phyloP scores from a whole-genome alignment of 2,113 vertebrate species.

The Planiliza haematocheilus region DNA sequence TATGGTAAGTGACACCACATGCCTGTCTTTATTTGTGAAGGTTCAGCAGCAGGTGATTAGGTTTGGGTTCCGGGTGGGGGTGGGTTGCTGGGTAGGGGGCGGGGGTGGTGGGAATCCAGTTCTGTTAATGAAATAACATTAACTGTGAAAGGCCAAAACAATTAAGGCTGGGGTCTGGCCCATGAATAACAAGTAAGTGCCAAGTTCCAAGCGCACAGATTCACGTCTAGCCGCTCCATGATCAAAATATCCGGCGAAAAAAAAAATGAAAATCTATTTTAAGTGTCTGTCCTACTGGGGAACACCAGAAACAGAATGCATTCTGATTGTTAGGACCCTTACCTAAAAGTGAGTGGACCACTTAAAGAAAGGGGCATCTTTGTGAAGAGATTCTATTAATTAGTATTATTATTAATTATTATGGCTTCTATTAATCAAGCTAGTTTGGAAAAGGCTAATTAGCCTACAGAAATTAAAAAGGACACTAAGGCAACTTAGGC shows the following conservation, averaged over 20 bases:
- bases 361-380: no score
- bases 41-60: constrained; percentile 56
- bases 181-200: constrained; percentile 10
- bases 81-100: background rate
- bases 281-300: background rate
- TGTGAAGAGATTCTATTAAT: no score
- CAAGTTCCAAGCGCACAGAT: background rate
- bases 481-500: constrained; percentile 3
- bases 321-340: no score
- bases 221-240: constrained; percentile 5
- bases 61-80: constrained; percentile 16
- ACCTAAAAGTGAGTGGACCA: background rate
- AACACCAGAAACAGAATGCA: background rate
- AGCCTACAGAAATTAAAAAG: background rate
- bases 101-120: background rate
- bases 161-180: constrained; percentile 37
- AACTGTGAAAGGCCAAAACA: constrained; percentile 50
- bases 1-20: constrained; percentile 62
- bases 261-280: background rate
- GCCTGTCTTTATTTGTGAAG: constrained; percentile 53
- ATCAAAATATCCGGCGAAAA: constrained; percentile 4
- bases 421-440: constrained; percentile 6
- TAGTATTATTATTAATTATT: no score
- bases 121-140: constrained; percentile 52
- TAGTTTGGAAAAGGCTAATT: background rate